Conservation (phyloP, 2,888 invertebrate genomes). For the Parnassius smintheus region DNA sequence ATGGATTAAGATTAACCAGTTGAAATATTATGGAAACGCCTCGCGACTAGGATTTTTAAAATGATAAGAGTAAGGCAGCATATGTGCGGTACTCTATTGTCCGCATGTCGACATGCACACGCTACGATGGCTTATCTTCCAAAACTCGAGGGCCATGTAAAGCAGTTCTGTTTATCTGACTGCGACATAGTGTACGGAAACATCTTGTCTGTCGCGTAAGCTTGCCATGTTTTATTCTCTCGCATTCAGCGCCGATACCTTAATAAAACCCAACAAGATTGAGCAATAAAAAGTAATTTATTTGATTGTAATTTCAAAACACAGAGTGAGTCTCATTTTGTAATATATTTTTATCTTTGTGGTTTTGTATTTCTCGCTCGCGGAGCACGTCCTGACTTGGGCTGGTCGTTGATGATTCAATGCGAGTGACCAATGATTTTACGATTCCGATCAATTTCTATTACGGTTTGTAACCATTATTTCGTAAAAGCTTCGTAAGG, state of each 20-base stretch:
- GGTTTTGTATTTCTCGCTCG: slow-evolving; percentile 75
- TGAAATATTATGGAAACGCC: slow-evolving; percentile 28
- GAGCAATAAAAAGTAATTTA: slow-evolving; percentile 82
- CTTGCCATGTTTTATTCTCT: slow-evolving; percentile 77
- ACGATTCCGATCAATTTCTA: slow-evolving; percentile 62
- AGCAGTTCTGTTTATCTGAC: slow-evolving; percentile 63
- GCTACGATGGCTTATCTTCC: slow-evolving; percentile 67
- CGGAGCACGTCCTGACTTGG: slow-evolving; percentile 63
- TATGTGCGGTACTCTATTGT: slow-evolving; percentile 47
- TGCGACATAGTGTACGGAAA: slow-evolving; percentile 53
- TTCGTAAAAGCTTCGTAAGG: slow-evolving; percentile 35
- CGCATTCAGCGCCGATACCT: slow-evolving; percentile 77
- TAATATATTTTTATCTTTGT: slow-evolving; percentile 79
- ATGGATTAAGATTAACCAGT: slow-evolving; percentile 26
- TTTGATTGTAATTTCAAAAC: slow-evolving; percentile 81
- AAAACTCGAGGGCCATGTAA: slow-evolving; percentile 67
- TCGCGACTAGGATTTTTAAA: slow-evolving; percentile 33
- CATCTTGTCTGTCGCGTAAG: slow-evolving; percentile 73
- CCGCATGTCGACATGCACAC: slow-evolving; percentile 58
- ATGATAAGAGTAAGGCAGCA: slow-evolving; percentile 44
- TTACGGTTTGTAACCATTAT: slow-evolving; percentile 51
- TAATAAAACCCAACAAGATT: slow-evolving; percentile 81
- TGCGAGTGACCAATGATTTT: slow-evolving; percentile 54
- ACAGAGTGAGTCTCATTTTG: slow-evolving; percentile 79
- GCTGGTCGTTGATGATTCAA: slow-evolving; percentile 51